phyloP scores from a whole-genome alignment of 1,140 invertebrate species.

The Colletes latitarsis region DNA sequence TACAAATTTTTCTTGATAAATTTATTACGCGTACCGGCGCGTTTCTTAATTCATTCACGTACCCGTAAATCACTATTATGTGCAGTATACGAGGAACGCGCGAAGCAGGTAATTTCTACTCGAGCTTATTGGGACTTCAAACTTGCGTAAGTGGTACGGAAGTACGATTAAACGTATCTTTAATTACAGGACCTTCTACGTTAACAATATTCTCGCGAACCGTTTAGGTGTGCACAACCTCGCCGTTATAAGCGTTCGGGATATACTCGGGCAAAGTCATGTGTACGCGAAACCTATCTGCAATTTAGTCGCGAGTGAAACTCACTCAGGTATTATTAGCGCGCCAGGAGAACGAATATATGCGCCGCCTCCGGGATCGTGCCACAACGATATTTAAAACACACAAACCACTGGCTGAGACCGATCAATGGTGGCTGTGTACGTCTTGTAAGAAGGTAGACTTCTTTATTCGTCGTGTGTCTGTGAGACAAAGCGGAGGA shows the following conservation, averaged over 20 bases:
- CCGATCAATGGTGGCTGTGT: too few relatives aligned
- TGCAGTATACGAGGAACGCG: not conserved
- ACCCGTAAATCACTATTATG: too few relatives aligned
- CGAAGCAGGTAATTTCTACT: slow-evolving; percentile 12
- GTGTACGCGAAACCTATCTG: slow-evolving; percentile 15
- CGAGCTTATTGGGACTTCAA: not conserved
- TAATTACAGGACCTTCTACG: slow-evolving; percentile 24
- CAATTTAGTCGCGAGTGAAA: slow-evolving; percentile 51
- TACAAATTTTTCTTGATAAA: too few relatives aligned
- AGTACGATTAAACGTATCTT: slow-evolving; percentile 35
- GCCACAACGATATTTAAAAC: too few relatives aligned
- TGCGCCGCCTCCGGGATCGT: too few relatives aligned
- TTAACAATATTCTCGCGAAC: slow-evolving; percentile 7
- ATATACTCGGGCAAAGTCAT: not conserved
- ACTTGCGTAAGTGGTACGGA: slow-evolving; percentile 7
- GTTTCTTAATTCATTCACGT: not conserved
- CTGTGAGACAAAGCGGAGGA: too few relatives aligned
- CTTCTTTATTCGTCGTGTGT: too few relatives aligned
- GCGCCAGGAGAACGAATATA: too few relatives aligned
- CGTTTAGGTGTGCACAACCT: not conserved
- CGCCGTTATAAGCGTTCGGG: not conserved
- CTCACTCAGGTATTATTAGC: slow-evolving; percentile 2
- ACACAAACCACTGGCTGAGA: too few relatives aligned
- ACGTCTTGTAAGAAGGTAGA: too few relatives aligned
- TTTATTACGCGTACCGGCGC: not conserved